Evolutionary conservation across 2,797 vertebrate genomes (phyloP).

Genomic region (Eulemur rubriventer): DNA sequence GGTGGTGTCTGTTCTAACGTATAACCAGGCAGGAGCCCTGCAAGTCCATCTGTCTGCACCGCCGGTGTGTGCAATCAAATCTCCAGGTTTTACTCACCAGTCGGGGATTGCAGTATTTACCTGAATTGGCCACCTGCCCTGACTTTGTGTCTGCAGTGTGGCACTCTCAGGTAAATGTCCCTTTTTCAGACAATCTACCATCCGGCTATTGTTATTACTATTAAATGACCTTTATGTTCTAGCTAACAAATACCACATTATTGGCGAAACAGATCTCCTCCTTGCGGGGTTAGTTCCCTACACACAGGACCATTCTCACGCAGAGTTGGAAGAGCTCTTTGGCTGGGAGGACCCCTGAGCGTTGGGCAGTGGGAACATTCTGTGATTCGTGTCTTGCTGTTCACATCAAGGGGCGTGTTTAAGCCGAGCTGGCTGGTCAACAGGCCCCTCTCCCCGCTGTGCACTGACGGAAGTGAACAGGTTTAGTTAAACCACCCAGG

Average conservation of each 20-base stretch:
- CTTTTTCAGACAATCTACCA: neutral
- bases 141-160: rapidly evolving
- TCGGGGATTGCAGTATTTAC: rapidly evolving
- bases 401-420: neutral
- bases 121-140: no score
- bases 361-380: neutral
- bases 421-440: neutral
- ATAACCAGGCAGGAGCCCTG: rapidly evolving
- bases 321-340: neutral
- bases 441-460: neutral
- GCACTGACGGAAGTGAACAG: neutral
- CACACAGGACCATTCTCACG: rapidly evolving
- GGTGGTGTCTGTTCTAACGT: rapidly evolving
- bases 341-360: neutral
- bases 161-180: no score
- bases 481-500: neutral
- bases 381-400: neutral
- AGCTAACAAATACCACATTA: neutral
- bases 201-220: neutral
- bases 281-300: rapidly evolving
- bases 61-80: rapidly evolving
- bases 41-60: rapidly evolving
- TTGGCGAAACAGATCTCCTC: no score
- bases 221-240: no score
- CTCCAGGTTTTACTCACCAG: rapidly evolving